phyloP scores from a whole-genome alignment of 2,113 vertebrate species.

The Gnathonemus longibarbis region DNA sequence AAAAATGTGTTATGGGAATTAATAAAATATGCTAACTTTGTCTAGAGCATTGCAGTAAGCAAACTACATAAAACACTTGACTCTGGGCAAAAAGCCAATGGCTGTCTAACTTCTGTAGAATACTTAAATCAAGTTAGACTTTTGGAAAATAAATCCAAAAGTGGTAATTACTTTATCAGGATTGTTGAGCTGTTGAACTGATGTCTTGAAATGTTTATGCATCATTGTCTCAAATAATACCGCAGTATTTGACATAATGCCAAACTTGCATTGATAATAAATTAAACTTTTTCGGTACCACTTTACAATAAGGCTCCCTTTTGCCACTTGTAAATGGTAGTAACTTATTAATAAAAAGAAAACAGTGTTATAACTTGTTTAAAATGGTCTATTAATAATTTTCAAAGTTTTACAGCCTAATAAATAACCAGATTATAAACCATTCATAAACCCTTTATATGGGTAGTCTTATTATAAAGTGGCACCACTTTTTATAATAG shows the following conservation, averaged over 20 bases:
- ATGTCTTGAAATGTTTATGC: not conserved
- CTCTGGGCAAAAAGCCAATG: not conserved
- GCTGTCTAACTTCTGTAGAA: not conserved
- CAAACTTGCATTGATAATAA: not conserved
- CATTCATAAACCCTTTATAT: too few species aligned
- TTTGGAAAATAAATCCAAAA: not conserved
- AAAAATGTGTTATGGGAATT: not conserved
- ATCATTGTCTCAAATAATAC: not conserved
- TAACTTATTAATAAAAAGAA: too few species aligned
- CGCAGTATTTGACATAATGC: not conserved
- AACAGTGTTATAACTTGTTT: too few species aligned
- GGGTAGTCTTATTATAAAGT: too few species aligned
- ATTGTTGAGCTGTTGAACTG: not conserved
- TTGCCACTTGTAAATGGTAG: too few species aligned
- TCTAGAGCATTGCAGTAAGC: not conserved
- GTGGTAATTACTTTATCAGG: not conserved
- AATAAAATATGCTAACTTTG: not conserved
- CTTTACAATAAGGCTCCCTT: too few species aligned
- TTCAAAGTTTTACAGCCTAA: too few species aligned
- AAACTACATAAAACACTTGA: not conserved
- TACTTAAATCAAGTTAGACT: not conserved
- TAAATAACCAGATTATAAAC: too few species aligned
- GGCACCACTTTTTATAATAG: not conserved
- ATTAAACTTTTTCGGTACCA: not conserved
- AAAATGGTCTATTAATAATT: too few species aligned